Base-by-base conservation (phyloP, 2,797 vertebrate species). In the Melanotaenia nigrans region DNA sequence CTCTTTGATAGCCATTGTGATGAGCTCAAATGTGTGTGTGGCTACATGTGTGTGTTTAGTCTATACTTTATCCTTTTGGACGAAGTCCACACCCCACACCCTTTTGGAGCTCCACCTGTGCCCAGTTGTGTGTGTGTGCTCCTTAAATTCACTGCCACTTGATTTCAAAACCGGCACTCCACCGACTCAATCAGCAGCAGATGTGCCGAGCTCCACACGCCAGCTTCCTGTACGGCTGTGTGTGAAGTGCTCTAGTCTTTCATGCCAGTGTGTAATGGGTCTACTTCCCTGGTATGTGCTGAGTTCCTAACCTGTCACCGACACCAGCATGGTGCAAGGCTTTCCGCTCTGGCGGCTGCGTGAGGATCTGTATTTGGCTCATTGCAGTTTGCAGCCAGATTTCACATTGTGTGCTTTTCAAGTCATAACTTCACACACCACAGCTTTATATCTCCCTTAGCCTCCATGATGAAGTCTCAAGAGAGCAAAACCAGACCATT, bases 201-300 rank as follows among this genome's bases (percentile, higher is more conserved):
- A 83, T 75, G 76, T 79, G 78, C 91, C 76, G 75, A 82, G 82
- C 74, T 76, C 53, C 75, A 83, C 85, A 87, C 76, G 85, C 84
- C 88, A 68, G 79, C 89, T 90, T 89, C 89, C 89, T 90, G 88
- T 84, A 77, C 58, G 71, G 78, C 82, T 87, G 90, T 64, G 68
- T 85, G 85, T 89, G 89, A 88, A 85, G 87, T 81, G 81, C 70
- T 85, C 79, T 72, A 40, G 79, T 83, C 73, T 87, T 89, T 88
- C 73, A 63, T 84, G 87, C 80, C 90, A 89, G 70, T 82, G 73
- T 85, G 88, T 87, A 89, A 88, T 78, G 80, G 74, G 73, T 82
- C 81, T 75, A 68, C 76, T 74, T 79, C 57, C 45, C 75, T 75
- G 80, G 81, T 79, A 85, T 89, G 85, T 12, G 20, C 69, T 28